A percentile compares a stretch with the other conserved stretches of the same genome.
Conservation (phyloP, 92 coral and sea anemone genomes). For the Muricea muricata region DNA sequence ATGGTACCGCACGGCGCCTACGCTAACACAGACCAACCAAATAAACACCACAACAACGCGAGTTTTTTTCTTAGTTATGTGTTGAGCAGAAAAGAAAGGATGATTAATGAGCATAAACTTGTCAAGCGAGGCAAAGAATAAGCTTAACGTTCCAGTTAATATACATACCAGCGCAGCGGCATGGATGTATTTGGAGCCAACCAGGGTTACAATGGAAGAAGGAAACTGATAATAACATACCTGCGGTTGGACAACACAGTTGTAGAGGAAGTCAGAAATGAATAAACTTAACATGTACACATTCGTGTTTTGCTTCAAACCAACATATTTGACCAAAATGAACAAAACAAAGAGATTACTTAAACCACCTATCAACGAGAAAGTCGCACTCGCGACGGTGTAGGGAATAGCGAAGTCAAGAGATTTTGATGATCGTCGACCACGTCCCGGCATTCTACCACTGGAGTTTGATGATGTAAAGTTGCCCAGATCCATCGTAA, state of each 20-base stretch:
- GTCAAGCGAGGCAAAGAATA: constrained; percentile 26
- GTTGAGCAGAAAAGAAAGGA: neutral
- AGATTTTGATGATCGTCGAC: neutral
- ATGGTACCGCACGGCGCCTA: neutral
- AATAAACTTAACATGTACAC: constrained; percentile 25
- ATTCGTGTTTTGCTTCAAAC: neutral
- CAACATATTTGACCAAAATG: neutral
- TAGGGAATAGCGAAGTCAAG: constrained; percentile 15
- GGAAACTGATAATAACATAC: neutral
- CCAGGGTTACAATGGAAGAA: neutral
- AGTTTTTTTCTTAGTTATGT: neutral
- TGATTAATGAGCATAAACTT: constrained; percentile 11
- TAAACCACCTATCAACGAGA: constrained; percentile 10
- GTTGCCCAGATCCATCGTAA: neutral
- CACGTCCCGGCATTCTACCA: neutral
- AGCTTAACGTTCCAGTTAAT: neutral
- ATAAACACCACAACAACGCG: neutral
- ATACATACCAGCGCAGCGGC: neutral
- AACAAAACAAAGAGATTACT: constrained; percentile 16
- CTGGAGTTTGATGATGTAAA: neutral
- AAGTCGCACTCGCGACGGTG: neutral
- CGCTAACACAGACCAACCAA: neutral
- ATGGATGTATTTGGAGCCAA: neutral
- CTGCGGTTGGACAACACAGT: constrained; percentile 22
- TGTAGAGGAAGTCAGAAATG: constrained; percentile 29